Conservation (phyloP, 2,888 invertebrate genomes). For the Hipparchia sbordonii region DNA sequence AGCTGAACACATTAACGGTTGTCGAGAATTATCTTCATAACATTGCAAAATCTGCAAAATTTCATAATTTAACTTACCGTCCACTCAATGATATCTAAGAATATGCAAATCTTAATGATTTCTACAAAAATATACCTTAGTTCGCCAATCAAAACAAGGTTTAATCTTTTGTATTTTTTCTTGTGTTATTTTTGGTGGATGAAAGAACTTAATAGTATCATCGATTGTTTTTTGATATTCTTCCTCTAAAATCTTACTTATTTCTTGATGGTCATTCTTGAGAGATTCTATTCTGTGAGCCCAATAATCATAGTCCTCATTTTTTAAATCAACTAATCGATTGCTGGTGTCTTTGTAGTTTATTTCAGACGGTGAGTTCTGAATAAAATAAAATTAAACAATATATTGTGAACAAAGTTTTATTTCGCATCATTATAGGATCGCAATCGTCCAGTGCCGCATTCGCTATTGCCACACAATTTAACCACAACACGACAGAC, state of each 20-base stretch:
- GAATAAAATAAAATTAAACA: slow-evolving; percentile 36
- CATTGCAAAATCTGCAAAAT: slow-evolving; percentile 67
- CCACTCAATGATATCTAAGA: slow-evolving; percentile 6
- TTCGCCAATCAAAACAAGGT: slow-evolving; percentile 67
- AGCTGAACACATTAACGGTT: slow-evolving; percentile 66
- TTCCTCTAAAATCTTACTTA: slow-evolving; percentile 69
- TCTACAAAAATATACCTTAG: slow-evolving; percentile 50
- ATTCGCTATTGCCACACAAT: too few relatives aligned
- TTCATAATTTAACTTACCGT: background rate
- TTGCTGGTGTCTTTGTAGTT: slow-evolving; percentile 30
- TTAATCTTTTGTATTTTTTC: slow-evolving; percentile 65
- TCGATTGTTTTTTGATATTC: slow-evolving; percentile 71
- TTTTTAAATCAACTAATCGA: slow-evolving; percentile 47
- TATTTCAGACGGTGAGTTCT: slow-evolving; percentile 2
- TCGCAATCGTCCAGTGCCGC: too few relatives aligned
- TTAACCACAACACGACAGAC: too few relatives aligned
- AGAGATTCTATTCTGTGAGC: slow-evolving; percentile 64
- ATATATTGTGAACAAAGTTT: too few relatives aligned
- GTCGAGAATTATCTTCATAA: slow-evolving; percentile 72
- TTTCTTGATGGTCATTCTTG: slow-evolving; percentile 69
- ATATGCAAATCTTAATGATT: too few relatives aligned
- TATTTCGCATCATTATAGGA: too few relatives aligned
- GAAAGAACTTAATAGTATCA: slow-evolving; percentile 55
- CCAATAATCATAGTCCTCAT: slow-evolving; percentile 68
- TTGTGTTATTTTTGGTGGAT: slow-evolving; percentile 53